phyloP scores from a whole-genome alignment of 2,113 vertebrate genomes.

The Okapia johnstoni region DNA sequence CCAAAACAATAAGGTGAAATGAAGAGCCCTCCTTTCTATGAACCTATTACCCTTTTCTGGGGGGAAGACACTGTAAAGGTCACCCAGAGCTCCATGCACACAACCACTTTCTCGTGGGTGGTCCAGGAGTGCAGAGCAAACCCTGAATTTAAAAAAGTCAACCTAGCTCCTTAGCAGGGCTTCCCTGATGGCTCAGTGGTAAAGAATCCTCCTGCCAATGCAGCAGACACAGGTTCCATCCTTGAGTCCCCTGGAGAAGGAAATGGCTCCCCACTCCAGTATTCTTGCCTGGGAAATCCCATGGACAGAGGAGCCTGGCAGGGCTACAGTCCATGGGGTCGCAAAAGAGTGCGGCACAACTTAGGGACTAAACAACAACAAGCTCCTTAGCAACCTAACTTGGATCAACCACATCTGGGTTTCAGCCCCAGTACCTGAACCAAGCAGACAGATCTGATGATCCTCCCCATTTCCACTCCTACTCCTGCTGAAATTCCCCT shows the following conservation, averaged over 20 bases:
- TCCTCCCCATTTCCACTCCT: not conserved
- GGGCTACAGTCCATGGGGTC: not conserved
- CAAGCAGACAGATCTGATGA: not conserved
- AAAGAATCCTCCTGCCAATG: not conserved
- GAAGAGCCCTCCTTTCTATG: not conserved
- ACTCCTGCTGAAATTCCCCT: not conserved
- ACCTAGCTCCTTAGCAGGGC: not conserved
- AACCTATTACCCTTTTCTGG: not conserved
- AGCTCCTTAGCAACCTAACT: not conserved
- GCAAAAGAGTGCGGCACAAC: not conserved
- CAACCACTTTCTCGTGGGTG: not conserved
- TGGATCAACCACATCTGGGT: not conserved
- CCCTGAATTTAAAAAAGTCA: not conserved
- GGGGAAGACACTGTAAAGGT: not conserved
- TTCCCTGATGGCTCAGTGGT: not conserved
- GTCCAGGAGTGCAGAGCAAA: not conserved
- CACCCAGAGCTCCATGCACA: not conserved
- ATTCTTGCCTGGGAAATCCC: not conserved
- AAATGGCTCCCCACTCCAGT: not conserved
- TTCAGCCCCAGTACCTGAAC: not conserved
- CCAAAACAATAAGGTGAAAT: conserved; percentile 4
- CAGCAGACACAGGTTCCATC: not conserved
- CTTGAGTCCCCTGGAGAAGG: not conserved
- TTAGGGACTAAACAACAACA: not conserved
- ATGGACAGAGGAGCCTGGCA: not conserved